phyloP scores from a whole-genome alignment of 1,140 invertebrate species.

The Samia ricini region DNA sequence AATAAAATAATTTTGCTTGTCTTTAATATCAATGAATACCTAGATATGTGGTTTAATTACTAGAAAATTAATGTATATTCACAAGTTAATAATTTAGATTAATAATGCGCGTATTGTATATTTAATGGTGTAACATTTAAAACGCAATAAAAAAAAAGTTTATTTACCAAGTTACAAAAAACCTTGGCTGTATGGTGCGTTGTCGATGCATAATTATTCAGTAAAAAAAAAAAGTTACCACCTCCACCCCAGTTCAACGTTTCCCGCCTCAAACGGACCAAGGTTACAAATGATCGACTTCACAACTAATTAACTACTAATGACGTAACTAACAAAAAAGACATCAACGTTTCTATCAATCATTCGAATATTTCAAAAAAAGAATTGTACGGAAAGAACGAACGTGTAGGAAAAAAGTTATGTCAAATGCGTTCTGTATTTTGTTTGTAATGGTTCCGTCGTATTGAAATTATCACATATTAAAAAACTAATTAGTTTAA shows the following conservation, averaged over 20 bases:
- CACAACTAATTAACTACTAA: constrained; percentile 72
- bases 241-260: constrained; percentile 1
- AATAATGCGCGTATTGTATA: neutral
- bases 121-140: neutral
- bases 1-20: too few species aligned
- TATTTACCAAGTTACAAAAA: neutral
- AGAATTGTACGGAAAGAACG: constrained; percentile 16
- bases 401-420: constrained; percentile 14
- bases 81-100: too few species aligned
- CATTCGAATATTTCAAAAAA: constrained; percentile 66
- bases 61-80: too few species aligned
- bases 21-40: too few species aligned
- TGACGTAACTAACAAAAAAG: constrained; percentile 67
- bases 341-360: constrained; percentile 69
- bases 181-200: constrained; percentile 3
- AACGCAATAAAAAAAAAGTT: neutral
- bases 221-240: neutral
- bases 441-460: neutral
- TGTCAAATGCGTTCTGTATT: neutral
- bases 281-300: constrained; percentile 55
- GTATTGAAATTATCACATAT: too few species aligned
- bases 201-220: constrained; percentile 20
- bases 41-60: too few species aligned
- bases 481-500: too few species aligned
- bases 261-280: neutral